Base-by-base conservation (phyloP, 1,140 invertebrate species). In the Diploscapter pachys region DNA sequence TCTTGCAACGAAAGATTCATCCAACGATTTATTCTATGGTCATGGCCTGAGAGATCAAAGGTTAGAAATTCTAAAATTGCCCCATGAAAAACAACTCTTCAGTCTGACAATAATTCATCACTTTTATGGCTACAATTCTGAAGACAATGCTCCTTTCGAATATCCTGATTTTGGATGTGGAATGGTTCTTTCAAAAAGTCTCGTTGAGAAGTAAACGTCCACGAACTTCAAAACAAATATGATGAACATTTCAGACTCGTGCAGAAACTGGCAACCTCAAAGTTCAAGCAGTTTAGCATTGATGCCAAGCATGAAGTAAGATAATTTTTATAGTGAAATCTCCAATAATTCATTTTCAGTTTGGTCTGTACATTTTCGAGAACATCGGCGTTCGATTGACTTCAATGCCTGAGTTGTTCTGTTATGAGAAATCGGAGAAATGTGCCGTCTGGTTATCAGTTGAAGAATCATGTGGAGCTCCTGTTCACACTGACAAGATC, bases 51-150 rank as follows among this genome's bases (percentile, higher is more conserved):
- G 56, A n/a, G 78, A 79, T 69, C 8, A n/a, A 56, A 13, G 56
- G 76, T 78, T 31, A 57, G 65, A 69, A 3, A 64, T 13, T 3
- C 63, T 5, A 5, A 49, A 9, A 50, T 2, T 31, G 31, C 49
- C 5, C 13, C 52, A 6, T 53, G 54, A 52, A 75, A 11, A 53
- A 48, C 49, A 13, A 63, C 11, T 4, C 51, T 76, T 76, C n/a
- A 78, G 76, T 3, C 76, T 69, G 3, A 79, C 77, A n/a, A 79
- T 79, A 4, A 79, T 77, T 63, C 78, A 79, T 63, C 78, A 79
- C 57, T 79, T 72, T 63, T 75, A 77, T 59, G 75, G 75, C 11
- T 77, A 59, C 50, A 53, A 13, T 6, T n/a, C 65, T 64, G 72
- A 79, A 50, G 51, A 54, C 65, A 63, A 54, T 4, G 63, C 55